Conservation (phyloP, 2,888 invertebrate genomes). For the Eupithecia insigniata region DNA sequence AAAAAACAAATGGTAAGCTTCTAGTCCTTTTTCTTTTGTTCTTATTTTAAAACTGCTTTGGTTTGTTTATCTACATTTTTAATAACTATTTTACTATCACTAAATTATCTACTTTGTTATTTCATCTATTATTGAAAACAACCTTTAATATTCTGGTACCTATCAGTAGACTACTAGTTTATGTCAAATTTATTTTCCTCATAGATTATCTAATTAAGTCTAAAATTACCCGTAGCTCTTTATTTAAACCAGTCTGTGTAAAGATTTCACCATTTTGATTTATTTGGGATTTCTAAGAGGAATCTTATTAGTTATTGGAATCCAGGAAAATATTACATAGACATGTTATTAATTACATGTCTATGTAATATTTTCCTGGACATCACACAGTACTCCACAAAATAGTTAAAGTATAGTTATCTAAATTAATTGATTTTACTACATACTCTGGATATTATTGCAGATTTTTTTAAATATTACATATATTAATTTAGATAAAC, state of each 20-base stretch:
- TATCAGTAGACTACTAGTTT: too few species aligned
- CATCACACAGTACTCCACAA: neutral
- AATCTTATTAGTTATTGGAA: neutral
- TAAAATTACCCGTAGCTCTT: neutral
- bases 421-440: too few species aligned
- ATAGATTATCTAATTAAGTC: neutral
- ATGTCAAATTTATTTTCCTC: neutral
- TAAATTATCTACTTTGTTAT: neutral
- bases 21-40: conserved; percentile 9
- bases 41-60: neutral
- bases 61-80: neutral
- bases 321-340: too few species aligned
- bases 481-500: neutral
- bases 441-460: too few species aligned
- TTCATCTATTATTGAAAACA: neutral
- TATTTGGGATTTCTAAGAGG: neutral
- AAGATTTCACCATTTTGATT: neutral
- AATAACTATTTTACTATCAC: neutral
- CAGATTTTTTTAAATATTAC: too few species aligned
- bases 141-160: neutral
- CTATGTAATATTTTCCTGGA: neutral
- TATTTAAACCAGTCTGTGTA: neutral
- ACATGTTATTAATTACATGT: too few species aligned
- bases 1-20: conserved; percentile 25
- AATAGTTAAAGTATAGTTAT: too few species aligned